Evolutionary conservation across 64 coral and sea anemone genomes (phyloP), one percentile per base, ranked within the genome.

Genomic region (Astreopora myriophthalma): DNA sequence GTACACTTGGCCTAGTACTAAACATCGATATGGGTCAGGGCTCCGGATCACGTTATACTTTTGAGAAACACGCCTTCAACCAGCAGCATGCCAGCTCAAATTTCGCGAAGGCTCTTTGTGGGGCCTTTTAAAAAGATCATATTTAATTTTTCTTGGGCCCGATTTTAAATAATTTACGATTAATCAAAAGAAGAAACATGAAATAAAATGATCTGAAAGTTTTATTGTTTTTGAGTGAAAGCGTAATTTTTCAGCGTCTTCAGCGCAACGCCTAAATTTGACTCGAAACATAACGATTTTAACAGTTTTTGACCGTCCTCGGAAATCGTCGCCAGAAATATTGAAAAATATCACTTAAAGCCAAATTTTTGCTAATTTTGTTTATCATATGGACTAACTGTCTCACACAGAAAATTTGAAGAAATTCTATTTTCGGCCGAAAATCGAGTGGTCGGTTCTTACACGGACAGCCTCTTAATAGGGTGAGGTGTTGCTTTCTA

Each of bases 361-460:
- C 42, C 42, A 46, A 46, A 46, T 46, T 46, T 6, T 46, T 46
- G 11, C 42, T 46, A 6, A 6, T 11, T 46, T 46, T 46, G 66
- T 69, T 69, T 32, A 46, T 46, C 42, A 46, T 46, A 46, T 46
- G 42, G 42, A 46, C 42, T 46, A n/a, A n/a, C n/a, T n/a, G 42
- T 46, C 42, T 46, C 42, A 46, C 42, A 46, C 42, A 46, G 42
- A 46, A 46, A 46, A 46, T 71, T 85, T 68, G 67, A 85, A 68
- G 82, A 68, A 85, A 85, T 69, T 68, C 33, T 37, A 11, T 85
- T 85, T 85, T 69, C 4, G 82, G 40, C 61, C 81, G 33, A 62
- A 39, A 85, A 39, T 85, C 58, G 58, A 85, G 81, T 66, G 61
- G 81, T 38, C 81, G 20, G 81, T 67, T 39, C 65, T 85, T 85